Conservation (phyloP, 1,140 invertebrate genomes). For the Caenorhabditis remanei region DNA sequence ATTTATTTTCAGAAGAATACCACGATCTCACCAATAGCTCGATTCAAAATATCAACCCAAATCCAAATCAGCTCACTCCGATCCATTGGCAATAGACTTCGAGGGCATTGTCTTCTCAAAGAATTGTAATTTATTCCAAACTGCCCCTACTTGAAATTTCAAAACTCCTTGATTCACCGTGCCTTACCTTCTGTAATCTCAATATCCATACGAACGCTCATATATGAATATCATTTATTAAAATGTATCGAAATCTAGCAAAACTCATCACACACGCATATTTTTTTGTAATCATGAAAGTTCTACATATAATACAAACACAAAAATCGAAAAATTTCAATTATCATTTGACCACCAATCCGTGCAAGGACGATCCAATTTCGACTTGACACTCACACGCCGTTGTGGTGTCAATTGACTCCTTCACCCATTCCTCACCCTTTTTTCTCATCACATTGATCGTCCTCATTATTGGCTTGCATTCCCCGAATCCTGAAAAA, state of each 20-base stretch:
- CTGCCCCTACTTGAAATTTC: not conserved
- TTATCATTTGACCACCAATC: slow-evolving; percentile 49
- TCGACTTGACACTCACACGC: slow-evolving; percentile 63
- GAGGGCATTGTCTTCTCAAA: not conserved
- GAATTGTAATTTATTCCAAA: not conserved
- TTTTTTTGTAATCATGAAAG: not conserved
- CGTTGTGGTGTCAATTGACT: slow-evolving; percentile 51
- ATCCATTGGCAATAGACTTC: slow-evolving; percentile 32
- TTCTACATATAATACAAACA: slow-evolving; percentile 34
- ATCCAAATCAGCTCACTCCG: slow-evolving; percentile 32
- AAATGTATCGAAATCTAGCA: not conserved
- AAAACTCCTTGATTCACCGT: not conserved
- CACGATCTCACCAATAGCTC: slow-evolving; percentile 3
- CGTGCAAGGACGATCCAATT: slow-evolving; percentile 55
- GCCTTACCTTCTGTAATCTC: not conserved
- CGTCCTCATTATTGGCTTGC: slow-evolving; percentile 52
- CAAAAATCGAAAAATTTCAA: not conserved
- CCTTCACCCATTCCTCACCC: slow-evolving; percentile 53
- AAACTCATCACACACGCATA: not conserved
- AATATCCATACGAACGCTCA: no score
- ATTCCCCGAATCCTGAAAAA: slow-evolving; percentile 60
- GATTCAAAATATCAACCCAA: not conserved
- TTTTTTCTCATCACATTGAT: slow-evolving; percentile 55
- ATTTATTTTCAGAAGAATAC: slow-evolving; percentile 15
- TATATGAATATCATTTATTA: no score